phyloP scores from a whole-genome alignment of 2,797 vertebrate species.

The Paedocypris micromegethes region DNA sequence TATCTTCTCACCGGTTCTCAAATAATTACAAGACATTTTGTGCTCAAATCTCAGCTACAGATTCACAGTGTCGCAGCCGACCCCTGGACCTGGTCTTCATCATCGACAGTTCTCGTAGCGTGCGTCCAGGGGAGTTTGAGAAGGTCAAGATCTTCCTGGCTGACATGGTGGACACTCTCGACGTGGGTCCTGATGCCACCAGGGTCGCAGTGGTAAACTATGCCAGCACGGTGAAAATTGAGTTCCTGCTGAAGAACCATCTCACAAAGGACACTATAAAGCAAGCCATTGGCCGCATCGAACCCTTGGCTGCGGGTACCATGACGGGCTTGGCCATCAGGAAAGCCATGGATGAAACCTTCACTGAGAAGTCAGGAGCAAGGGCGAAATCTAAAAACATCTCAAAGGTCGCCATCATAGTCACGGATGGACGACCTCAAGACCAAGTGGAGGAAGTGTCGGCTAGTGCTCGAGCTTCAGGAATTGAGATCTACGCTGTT shows the following conservation, averaged over 20 bases:
- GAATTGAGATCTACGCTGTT: conserved; percentile 77
- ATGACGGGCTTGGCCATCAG: conserved; percentile 93
- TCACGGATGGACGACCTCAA: conserved; percentile 91
- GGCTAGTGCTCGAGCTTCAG: conserved; percentile 60
- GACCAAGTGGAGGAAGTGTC: conserved; percentile 79
- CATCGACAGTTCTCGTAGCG: conserved; percentile 92
- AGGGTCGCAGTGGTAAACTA: conserved; percentile 91
- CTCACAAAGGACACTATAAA: conserved; percentile 77
- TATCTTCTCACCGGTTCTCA: not conserved
- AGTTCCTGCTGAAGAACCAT: conserved; percentile 87
- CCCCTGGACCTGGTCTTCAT: conserved; percentile 90
- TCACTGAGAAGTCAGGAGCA: conserved; percentile 85
- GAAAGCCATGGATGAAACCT: conserved; percentile 87
- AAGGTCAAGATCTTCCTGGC: conserved; percentile 94
- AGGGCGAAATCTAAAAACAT: conserved; percentile 77
- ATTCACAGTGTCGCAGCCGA: conserved; percentile 75
- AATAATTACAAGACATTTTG: conserved; percentile 2
- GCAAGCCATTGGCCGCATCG: conserved; percentile 80
- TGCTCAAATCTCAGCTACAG: conserved; percentile 64
- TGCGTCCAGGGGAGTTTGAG: conserved; percentile 91
- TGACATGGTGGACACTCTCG: conserved; percentile 86
- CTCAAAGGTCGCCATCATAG: conserved; percentile 86
- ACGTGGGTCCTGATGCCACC: conserved; percentile 79
- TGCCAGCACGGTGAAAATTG: conserved; percentile 89
- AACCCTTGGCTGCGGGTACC: conserved; percentile 89